Percentiles rank a stretch among this genome's conserved stretches.
Conservation (phyloP, 1,140 invertebrate genomes). For the Nebria ingens region DNA sequence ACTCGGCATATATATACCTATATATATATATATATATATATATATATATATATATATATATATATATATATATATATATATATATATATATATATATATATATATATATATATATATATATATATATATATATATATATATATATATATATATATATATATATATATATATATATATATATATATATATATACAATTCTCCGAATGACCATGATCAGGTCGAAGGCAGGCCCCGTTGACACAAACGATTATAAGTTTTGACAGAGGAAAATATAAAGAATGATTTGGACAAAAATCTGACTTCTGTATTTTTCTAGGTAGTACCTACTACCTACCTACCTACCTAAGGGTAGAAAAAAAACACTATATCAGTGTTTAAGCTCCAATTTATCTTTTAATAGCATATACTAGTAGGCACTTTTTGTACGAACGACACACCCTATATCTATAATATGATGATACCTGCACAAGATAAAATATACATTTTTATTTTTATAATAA, state of each 20-base stretch:
- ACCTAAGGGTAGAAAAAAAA: not conserved
- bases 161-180: not conserved
- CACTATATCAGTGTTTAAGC: not conserved
- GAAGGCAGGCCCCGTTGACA: not conserved
- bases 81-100: too few relatives aligned
- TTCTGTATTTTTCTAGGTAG: not conserved
- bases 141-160: too few relatives aligned
- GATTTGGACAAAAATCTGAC: not conserved
- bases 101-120: too few relatives aligned
- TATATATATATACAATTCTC: not conserved
- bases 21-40: too few relatives aligned
- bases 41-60: constrained; percentile 1
- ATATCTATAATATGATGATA: too few relatives aligned
- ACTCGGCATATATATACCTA: too few relatives aligned
- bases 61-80: not conserved
- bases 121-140: too few relatives aligned
- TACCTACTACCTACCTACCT: too few relatives aligned
- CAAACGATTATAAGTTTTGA: not conserved
- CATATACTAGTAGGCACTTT: too few relatives aligned
- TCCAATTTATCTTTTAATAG: not conserved
- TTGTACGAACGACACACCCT: too few relatives aligned
- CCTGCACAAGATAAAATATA: too few relatives aligned
- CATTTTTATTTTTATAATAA: too few relatives aligned
- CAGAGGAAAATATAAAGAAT: not conserved
- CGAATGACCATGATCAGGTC: not conserved